phyloP scores from a whole-genome alignment of 2,888 invertebrate species.

The Pseudolycoriella hygida region DNA sequence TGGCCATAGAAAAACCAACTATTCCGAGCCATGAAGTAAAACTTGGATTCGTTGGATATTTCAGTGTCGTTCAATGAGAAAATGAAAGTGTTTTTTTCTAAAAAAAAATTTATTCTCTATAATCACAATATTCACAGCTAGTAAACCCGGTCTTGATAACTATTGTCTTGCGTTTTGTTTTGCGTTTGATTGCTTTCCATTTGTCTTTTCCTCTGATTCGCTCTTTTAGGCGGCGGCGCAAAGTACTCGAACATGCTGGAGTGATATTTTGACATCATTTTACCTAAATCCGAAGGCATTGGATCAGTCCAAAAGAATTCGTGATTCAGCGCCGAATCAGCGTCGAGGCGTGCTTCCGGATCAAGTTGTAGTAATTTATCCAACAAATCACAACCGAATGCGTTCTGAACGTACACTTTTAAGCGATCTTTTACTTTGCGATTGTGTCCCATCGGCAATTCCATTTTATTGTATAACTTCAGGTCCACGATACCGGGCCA shows the following conservation, averaged over 20 bases:
- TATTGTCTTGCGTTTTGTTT: constrained; percentile 52
- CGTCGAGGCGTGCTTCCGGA: constrained; percentile 72
- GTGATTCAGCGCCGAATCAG: constrained; percentile 87
- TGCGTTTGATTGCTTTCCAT: constrained; percentile 25
- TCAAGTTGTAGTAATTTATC: constrained; percentile 85
- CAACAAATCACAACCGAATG: constrained; percentile 79
- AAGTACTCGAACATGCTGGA: constrained; percentile 92
- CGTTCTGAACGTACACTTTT: constrained; percentile 79
- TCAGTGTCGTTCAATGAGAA: too few relatives aligned
- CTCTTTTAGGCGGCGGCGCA: constrained; percentile 54
- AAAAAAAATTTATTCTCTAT: too few relatives aligned
- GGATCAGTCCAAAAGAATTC: too few relatives aligned
- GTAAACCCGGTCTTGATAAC: constrained; percentile 74
- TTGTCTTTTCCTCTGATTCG: constrained; percentile 46
- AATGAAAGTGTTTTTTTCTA: too few relatives aligned
- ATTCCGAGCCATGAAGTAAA: too few relatives aligned
- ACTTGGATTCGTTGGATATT: too few relatives aligned
- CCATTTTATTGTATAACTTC: too few relatives aligned
- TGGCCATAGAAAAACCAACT: too few relatives aligned
- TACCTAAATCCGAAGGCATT: too few relatives aligned
- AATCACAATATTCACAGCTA: too few relatives aligned
- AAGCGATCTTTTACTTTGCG: constrained; percentile 69
- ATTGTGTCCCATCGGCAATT: too few relatives aligned
- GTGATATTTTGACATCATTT: constrained; percentile 81
- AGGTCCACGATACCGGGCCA: too few relatives aligned